Evolutionary conservation across 2,888 invertebrate species (phyloP).

Genomic region (Priocnemis perturbator): DNA sequence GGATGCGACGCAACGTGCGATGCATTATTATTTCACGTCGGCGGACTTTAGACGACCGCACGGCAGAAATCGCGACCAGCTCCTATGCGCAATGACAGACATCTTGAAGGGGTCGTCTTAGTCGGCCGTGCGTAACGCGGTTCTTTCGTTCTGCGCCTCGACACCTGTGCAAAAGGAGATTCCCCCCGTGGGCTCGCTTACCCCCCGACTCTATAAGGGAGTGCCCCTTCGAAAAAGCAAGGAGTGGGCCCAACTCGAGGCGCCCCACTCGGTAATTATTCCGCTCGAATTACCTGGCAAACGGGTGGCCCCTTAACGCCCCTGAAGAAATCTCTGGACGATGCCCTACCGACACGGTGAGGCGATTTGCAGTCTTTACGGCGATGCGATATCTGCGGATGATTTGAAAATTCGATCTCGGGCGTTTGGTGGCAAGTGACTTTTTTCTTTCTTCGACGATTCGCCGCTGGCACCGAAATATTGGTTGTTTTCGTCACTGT

Average conservation of each 20-base stretch:
- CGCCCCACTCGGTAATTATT: constrained; percentile 41
- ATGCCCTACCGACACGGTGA: constrained; percentile 5
- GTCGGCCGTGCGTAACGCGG: constrained; percentile 31
- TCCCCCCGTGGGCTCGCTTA: constrained; percentile 28
- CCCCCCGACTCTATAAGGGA: constrained; percentile 15
- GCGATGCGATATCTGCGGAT: constrained; percentile 19
- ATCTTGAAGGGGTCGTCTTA: constrained; percentile 10
- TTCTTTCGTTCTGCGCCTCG: constrained; percentile 33
- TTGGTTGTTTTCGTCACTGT: too few species aligned
- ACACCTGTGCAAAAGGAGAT: constrained; percentile 37
- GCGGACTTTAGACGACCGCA: too few species aligned
- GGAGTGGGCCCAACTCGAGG: constrained; percentile 17
- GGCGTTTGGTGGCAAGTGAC: background rate
- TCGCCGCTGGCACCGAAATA: too few species aligned
- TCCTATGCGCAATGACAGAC: too few species aligned
- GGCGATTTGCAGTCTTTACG: constrained; percentile 31
- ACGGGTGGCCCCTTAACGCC: constrained; percentile 32
- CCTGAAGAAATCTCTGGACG: constrained; percentile 27
- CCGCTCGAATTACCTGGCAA: constrained; percentile 47
- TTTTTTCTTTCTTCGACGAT: too few species aligned
- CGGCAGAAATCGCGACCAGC: too few species aligned
- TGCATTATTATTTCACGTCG: too few species aligned
- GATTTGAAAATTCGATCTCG: background rate
- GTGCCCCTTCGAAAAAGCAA: constrained; percentile 22
- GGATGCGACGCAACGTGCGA: too few species aligned